phyloP scores from a whole-genome alignment of 2,113 vertebrate species.

The Phaetusa simplex region DNA sequence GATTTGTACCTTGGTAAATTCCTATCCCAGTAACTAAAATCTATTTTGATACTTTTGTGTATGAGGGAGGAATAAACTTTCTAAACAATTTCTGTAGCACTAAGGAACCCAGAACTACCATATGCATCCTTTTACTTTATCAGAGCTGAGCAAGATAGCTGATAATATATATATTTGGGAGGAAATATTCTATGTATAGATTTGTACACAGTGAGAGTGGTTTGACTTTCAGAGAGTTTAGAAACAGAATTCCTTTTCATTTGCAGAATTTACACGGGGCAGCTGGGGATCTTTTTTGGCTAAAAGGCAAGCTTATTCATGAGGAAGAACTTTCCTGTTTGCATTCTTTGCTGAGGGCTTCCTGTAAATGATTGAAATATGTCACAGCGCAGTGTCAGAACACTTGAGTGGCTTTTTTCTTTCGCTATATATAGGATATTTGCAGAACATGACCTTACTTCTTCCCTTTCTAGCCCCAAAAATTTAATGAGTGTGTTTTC shows the following conservation, averaged over 20 bases:
- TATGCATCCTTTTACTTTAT: not conserved
- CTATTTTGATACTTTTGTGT: not conserved
- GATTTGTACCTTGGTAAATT: not conserved
- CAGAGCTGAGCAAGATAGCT: not conserved
- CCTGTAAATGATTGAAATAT: constrained; percentile 55
- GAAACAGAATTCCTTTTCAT: not conserved
- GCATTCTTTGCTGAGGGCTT: constrained; percentile 38
- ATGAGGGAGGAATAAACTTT: not conserved
- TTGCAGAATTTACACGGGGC: not conserved
- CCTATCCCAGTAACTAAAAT: not conserved
- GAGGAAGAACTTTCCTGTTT: constrained; percentile 48
- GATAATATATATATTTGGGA: not conserved
- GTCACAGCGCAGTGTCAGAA: not conserved
- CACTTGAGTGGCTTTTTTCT: not conserved
- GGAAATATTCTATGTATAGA: not conserved
- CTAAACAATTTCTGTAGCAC: not conserved
- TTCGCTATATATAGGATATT: constrained; percentile 12
- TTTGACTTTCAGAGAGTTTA: not conserved
- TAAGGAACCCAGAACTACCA: not conserved
- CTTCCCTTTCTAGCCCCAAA: constrained; percentile 29
- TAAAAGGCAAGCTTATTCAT: constrained; percentile 34
- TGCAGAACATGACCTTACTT: constrained; percentile 41
- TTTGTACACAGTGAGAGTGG: not conserved
- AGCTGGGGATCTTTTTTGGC: constrained; percentile 10
- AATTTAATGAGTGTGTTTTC: constrained; percentile 58